Percentiles rank a stretch among this genome's conserved stretches.
Evolutionary conservation across 2,797 vertebrate species (phyloP).

Genomic region (Lateolabrax maculatus): DNA sequence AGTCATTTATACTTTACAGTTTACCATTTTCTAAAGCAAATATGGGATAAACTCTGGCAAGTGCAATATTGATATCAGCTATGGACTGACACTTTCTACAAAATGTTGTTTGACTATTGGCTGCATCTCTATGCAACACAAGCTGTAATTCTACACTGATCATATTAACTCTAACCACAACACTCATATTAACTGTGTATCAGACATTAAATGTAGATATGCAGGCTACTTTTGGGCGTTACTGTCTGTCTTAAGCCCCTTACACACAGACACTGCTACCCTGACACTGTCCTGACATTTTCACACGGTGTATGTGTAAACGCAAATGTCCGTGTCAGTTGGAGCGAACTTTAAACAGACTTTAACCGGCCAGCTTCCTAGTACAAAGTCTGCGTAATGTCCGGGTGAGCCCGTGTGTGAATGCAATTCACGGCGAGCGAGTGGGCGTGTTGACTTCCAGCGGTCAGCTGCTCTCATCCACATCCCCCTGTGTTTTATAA

Average conservation of each 20-base stretch:
- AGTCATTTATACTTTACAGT: background rate
- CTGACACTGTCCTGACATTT: too few relatives aligned
- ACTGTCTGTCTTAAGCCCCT: conserved; percentile 7
- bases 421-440: too few relatives aligned
- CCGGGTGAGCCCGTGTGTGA: too few relatives aligned
- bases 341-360: too few relatives aligned
- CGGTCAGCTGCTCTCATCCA: too few relatives aligned
- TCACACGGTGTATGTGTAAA: too few relatives aligned
- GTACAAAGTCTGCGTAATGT: too few relatives aligned
- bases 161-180: background rate
- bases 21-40: background rate
- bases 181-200: background rate
- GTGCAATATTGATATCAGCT: background rate
- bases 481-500: too few relatives aligned
- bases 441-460: too few relatives aligned
- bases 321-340: too few relatives aligned
- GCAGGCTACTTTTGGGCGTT: conserved; percentile 8
- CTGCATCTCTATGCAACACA: background rate
- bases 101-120: background rate
- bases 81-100: background rate
- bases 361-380: too few relatives aligned
- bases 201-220: background rate
- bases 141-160: background rate
- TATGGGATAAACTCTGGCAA: background rate
- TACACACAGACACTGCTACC: too few relatives aligned